phyloP scores from a whole-genome alignment of 2,113 vertebrate species.

The Callipepla squamata region DNA sequence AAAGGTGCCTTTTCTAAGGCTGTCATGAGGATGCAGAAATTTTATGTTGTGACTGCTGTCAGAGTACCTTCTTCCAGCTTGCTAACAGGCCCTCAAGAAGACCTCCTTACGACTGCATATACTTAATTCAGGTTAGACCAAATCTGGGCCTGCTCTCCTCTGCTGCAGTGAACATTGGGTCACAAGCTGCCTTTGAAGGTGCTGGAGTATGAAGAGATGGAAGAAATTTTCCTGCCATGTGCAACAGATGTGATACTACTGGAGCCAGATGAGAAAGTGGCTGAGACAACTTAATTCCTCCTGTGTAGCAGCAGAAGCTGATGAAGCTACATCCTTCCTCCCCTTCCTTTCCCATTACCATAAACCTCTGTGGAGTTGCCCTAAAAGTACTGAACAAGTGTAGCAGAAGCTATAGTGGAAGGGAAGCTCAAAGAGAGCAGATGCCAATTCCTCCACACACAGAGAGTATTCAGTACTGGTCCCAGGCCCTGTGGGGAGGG shows the following conservation, averaged over 20 bases:
- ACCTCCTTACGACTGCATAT: neutral
- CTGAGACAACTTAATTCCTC: neutral
- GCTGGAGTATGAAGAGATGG: neutral
- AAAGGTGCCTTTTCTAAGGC: neutral
- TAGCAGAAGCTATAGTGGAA: neutral
- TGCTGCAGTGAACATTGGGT: neutral
- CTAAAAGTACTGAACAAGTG: neutral
- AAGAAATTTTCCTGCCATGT: neutral
- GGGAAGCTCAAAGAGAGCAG: neutral
- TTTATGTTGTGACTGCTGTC: neutral
- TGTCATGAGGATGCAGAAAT: neutral
- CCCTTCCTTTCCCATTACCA: neutral
- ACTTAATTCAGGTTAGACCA: neutral
- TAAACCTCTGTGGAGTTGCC: neutral
- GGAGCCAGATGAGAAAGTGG: slow-evolving; percentile 24
- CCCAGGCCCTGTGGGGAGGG: neutral
- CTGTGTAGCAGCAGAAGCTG: neutral
- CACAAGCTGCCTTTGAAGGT: neutral
- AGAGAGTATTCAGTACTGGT: neutral
- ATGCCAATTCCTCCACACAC: neutral
- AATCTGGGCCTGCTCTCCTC: neutral
- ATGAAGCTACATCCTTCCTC: neutral
- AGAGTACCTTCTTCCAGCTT: neutral
- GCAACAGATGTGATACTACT: neutral
- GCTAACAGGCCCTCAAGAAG: neutral